phyloP scores from a whole-genome alignment of 2,797 vertebrate genomes.

The Thunnus albacares region DNA sequence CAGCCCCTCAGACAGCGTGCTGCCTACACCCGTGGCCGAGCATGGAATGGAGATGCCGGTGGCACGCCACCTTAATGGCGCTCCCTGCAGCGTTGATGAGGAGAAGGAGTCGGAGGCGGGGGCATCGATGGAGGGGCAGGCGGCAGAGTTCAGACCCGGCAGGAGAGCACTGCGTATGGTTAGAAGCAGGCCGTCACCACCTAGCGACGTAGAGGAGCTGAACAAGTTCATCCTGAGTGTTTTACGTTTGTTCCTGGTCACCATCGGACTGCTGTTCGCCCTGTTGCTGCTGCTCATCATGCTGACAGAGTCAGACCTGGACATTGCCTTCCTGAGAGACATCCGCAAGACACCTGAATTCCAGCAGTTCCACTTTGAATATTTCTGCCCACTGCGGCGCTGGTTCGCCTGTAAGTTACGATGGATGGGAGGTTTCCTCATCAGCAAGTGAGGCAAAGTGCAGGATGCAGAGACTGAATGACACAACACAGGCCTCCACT shows the following conservation, averaged over 20 bases:
- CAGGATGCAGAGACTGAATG: conserved; percentile 14
- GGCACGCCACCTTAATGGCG: conserved; percentile 89
- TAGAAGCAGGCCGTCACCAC: conserved; percentile 89
- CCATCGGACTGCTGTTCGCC: conserved; percentile 93
- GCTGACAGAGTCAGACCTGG: conserved; percentile 98
- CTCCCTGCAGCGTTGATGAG: conserved; percentile 91
- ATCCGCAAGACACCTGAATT: conserved; percentile 98
- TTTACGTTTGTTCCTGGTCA: conserved; percentile 94
- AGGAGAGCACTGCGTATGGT: conserved; percentile 88
- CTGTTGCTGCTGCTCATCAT: conserved; percentile 96
- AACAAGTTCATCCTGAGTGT: conserved; percentile 96
- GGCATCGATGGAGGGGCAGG: conserved; percentile 67
- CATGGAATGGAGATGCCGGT: conserved; percentile 90
- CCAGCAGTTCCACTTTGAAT: conserved; percentile 99
- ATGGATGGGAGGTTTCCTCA: conserved; percentile 91
- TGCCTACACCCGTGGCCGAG: conserved; percentile 93
- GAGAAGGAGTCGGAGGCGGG: conserved; percentile 87
- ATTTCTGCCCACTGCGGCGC: conserved; percentile 98
- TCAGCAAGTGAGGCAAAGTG: conserved; percentile 81
- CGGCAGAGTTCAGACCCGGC: conserved; percentile 61
- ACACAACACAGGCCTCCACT: conserved; percentile 37
- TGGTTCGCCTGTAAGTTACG: conserved; percentile 97
- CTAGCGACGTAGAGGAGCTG: conserved; percentile 91
- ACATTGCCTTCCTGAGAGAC: conserved; percentile 97
- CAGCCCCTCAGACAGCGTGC: conserved; percentile 94